Conservation (phyloP, 2,888 invertebrate genomes). For the Bruchidius siliquastri region DNA sequence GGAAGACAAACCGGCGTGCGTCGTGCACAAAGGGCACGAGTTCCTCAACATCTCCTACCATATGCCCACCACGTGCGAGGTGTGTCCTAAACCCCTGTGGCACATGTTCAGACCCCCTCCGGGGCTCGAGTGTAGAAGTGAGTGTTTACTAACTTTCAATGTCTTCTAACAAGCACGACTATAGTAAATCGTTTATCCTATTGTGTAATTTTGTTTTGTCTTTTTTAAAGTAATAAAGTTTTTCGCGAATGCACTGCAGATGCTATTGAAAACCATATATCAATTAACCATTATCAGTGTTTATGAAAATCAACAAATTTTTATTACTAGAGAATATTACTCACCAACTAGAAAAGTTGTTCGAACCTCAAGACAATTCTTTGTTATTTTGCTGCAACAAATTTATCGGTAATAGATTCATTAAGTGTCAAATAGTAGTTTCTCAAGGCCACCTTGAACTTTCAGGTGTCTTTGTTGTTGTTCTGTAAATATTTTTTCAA, state of each 20-base stretch:
- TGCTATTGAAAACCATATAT: background rate
- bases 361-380: too few relatives aligned
- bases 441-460: too few relatives aligned
- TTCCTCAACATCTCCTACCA: constrained; percentile 94
- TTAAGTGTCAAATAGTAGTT: too few relatives aligned
- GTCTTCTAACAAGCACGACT: background rate
- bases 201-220: background rate
- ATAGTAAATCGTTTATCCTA: background rate
- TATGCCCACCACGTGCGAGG: constrained; percentile 97
- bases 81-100: constrained; percentile 95
- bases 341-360: too few relatives aligned
- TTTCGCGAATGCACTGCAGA: too few relatives aligned
- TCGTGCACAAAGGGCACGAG: constrained; percentile 85
- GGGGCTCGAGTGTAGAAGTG: constrained; percentile 94
- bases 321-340: too few relatives aligned
- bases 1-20: constrained; percentile 43
- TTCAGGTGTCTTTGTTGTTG: too few relatives aligned
- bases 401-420: too few relatives aligned
- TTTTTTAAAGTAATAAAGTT: too few relatives aligned
- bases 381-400: too few relatives aligned
- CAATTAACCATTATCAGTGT: background rate
- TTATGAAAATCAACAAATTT: too few relatives aligned
- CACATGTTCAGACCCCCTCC: constrained; percentile 97
- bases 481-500: too few relatives aligned
- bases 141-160: constrained; percentile 38